Evolutionary conservation across 1,140 invertebrate genomes (phyloP), one percentile per base, ranked within the genome.

Genomic region (Halyomorpha halys): DNA sequence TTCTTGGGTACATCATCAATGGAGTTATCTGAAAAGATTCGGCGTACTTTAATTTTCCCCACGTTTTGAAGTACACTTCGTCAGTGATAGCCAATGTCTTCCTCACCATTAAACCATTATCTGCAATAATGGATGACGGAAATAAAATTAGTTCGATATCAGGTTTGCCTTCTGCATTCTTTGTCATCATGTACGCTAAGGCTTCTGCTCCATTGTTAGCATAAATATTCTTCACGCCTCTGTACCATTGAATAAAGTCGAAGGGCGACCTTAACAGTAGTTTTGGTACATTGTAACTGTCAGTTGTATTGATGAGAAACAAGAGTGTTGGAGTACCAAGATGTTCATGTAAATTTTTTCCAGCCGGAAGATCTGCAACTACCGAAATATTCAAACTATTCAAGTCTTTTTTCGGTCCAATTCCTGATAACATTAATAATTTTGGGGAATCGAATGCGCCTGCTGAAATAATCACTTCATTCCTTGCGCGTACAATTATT

Each of bases 291-390:
- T 49, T 21, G 6, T 83, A 77, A 4, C 81, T 2, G 77, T 81
- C 44, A 81, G 62, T 64, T 1, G 14, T 77, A 67, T 87, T 85
- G 0, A 87, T 79, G 30, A 83, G 73, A 69, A 87, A 89, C 0
- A 81, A 82, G 59, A 89, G 74, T 2, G 82, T 83, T 81, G 64
- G 62, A 51, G 66, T 70, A 30, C 67, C 85, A 21, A 87, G 79
- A 68, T 91, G 89, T 73, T 90, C 87, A 70, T 88, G 84, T 0
- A 93, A 77, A 73, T 92, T 92, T 63, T 84, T 80, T 1, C 91
- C 91, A 0, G 92, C 88, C 19, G 67, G 80, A 13, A 86, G 74
- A 66, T 87, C 80, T 70, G 85, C 74, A 13, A 89, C 73, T 0
- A 85, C 73, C 0, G 80, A 75, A 27, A 91, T 85, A 0, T 82